Evolutionary conservation across 1,140 invertebrate genomes (phyloP), one percentile per base, ranked within the genome.

Genomic region (Drosophila nigromelanica): DNA sequence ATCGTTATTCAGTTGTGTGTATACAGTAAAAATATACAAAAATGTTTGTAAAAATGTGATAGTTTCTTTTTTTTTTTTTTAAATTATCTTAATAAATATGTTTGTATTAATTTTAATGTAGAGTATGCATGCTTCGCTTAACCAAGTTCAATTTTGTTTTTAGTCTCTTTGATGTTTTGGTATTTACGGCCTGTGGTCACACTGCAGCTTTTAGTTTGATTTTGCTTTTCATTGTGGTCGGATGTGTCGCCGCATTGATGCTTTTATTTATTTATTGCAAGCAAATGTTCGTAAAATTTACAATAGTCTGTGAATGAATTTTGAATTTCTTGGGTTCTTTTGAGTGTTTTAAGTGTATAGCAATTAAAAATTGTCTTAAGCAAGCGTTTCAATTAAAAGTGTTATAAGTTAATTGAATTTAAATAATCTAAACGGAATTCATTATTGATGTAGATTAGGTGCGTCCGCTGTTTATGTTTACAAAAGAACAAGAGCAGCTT

Each of bases 191-290:
- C 18, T 59, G 45, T 35, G 69, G 69, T 59, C 69, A 66, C 69
- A 72, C 62, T 67, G 47, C 12, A 58, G 39, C 33, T 72, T 67
- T 72, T 52, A 72, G 69, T 72, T 47, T 72, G 30, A 27, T 21
- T 52, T 58, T 12, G 15, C 14, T 12, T 40, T 52, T 37, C 39
- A 6, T 2, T 12, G 52, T n/a, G 21, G 5, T 4, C 1, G 45
- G 60, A 35, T 24, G 54, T 39, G 15, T 30, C 8, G 11, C 10
- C 37, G 47, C 45, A 5, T 40, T 6, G 33, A 4, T n/a, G 47
- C 5, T 11, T 27, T 11, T n/a, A 8, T 37, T 6, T 43, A 51
- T 47, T 54, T 62, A 14, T 52, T 51, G 27, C n/a, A 18, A 12
- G 14, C 11, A 15, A 48, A 39, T 35, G 30, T 39, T 67, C 62